A percentile compares a stretch with the other conserved stretches of the same genome.
Conservation (phyloP, 2,888 invertebrate genomes). For the Dryomyza anilis region DNA sequence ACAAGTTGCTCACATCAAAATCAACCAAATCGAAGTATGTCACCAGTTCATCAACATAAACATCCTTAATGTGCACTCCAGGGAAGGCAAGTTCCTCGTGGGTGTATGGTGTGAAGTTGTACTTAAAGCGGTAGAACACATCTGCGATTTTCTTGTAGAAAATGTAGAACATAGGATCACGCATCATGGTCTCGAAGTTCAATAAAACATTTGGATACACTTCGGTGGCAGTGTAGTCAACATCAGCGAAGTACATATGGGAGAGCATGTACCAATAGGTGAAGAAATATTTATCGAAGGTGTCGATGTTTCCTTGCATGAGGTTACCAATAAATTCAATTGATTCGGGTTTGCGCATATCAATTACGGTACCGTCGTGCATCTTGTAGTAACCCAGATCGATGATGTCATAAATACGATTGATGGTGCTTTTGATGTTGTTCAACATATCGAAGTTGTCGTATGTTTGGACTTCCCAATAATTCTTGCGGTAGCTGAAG, state of each 20-base stretch:
- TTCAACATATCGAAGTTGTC: slow-evolving; percentile 45
- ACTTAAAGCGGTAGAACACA: slow-evolving; percentile 66
- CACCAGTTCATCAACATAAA: slow-evolving; percentile 69
- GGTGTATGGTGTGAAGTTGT: slow-evolving; percentile 67
- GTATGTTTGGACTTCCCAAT: slow-evolving; percentile 62
- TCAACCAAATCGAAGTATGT: slow-evolving; percentile 72
- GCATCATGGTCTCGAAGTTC: slow-evolving; percentile 69
- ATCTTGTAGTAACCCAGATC: slow-evolving; percentile 60
- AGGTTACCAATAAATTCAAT: slow-evolving; percentile 65
- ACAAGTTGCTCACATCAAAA: slow-evolving; percentile 63
- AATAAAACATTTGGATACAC: slow-evolving; percentile 68
- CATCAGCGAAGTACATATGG: slow-evolving; percentile 37
- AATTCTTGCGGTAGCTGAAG: slow-evolving; percentile 68
- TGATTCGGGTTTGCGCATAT: slow-evolving; percentile 56
- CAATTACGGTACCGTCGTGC: slow-evolving; percentile 40
- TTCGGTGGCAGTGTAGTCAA: slow-evolving; percentile 36
- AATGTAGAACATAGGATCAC: slow-evolving; percentile 75
- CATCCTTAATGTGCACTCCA: slow-evolving; percentile 67
- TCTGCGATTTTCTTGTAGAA: slow-evolving; percentile 67
- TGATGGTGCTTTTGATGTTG: slow-evolving; percentile 45
- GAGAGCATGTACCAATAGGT: slow-evolving; percentile 40
- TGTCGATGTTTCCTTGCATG: slow-evolving; percentile 63
- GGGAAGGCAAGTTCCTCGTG: slow-evolving; percentile 66
- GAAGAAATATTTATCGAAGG: slow-evolving; percentile 41
- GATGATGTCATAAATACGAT: slow-evolving; percentile 62